Percentiles rank a stretch among this genome's conserved stretches.
Conservation (phyloP, 2,888 invertebrate genomes). For the Epinotia nisella region DNA sequence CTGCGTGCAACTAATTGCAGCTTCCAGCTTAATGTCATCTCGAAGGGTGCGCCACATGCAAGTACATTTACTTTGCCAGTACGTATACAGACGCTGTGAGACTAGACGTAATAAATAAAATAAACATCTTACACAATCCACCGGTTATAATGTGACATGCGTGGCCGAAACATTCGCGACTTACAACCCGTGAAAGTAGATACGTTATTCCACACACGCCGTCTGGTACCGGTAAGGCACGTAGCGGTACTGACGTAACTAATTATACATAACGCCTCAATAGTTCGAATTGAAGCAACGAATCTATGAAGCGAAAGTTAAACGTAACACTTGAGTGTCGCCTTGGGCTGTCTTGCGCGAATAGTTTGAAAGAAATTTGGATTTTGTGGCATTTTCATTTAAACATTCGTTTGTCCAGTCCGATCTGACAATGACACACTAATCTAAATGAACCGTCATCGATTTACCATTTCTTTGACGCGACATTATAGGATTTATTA, state of each 20-base stretch:
- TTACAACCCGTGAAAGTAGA: constrained; percentile 71
- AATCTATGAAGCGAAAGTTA: constrained; percentile 69
- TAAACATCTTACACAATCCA: constrained; percentile 38
- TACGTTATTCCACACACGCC: constrained; percentile 77
- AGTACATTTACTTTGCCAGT: constrained; percentile 1
- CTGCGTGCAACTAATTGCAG: constrained; percentile 12
- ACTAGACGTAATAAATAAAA: constrained; percentile 38
- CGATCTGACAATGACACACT: not conserved
- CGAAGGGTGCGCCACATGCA: constrained; percentile 28
- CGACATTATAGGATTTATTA: no score
- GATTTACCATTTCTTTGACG: no score
- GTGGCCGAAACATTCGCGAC: constrained; percentile 61
- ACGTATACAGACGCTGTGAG: not conserved
- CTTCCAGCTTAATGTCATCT: constrained; percentile 31
- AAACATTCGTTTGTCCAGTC: not conserved
- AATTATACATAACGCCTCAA: constrained; percentile 75
- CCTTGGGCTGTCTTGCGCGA: constrained; percentile 31
- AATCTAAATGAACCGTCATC: no score
- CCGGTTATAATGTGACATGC: constrained; percentile 42
- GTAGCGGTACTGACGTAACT: constrained; percentile 79
- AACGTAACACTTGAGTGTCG: constrained; percentile 59
- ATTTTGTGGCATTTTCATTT: not conserved
- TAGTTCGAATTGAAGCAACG: constrained; percentile 60
- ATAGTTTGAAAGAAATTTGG: constrained; percentile 5
- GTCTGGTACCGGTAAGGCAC: constrained; percentile 68